Evolutionary conservation across 2,797 vertebrate genomes (phyloP), one percentile per base, ranked within the genome.

Genomic region (Argyrosomus regius): DNA sequence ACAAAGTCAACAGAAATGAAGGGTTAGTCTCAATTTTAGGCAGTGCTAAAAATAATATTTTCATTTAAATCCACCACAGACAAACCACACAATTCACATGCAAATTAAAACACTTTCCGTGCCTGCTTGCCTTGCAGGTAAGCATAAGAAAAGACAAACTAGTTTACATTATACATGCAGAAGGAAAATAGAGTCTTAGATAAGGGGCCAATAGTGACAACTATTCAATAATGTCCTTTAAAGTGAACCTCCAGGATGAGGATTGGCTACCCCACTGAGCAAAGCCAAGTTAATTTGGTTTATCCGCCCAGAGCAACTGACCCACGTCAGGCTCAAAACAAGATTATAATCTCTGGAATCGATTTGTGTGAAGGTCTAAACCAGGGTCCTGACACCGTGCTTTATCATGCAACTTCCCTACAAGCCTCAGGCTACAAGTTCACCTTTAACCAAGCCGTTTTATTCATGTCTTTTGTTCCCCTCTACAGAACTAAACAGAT

Each of bases 321-420:
- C 88, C 84, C 77, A 58, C 26, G 87, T 91, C 84, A 89, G 86
- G 66, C 64, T 35, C 85, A 92, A 89, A 94, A 94, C 90, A 91
- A 90, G 89, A 94, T 94, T 92, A 92, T 90, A 90, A 93, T 94
- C 93, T 91, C 86, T 82, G 81, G 75, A 93, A 94, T 93, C 83
- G 88, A 94, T 93, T 92, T 86, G 82, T 89, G 88, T 87, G 88
- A 91, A 91, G 88, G 87, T 90, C 81, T 89, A 83, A 92, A 91
- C 81, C 86, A 46, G 79, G 81, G 80, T 88, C 87, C 63, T 87
- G 86, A 91, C 90, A 91, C 79, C 10, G 3, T 65, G 82, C 71
- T 92, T 88, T 81, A 88, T 89, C 81, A 86, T 22, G 2, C 48
- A 83, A 83, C 75, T 71, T 84, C 41, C 68, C 28, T 49, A 84